Percentiles rank a stretch among this genome's conserved stretches.
Conservation (phyloP, 2,113 vertebrate genomes). For the Nibea coibor region DNA sequence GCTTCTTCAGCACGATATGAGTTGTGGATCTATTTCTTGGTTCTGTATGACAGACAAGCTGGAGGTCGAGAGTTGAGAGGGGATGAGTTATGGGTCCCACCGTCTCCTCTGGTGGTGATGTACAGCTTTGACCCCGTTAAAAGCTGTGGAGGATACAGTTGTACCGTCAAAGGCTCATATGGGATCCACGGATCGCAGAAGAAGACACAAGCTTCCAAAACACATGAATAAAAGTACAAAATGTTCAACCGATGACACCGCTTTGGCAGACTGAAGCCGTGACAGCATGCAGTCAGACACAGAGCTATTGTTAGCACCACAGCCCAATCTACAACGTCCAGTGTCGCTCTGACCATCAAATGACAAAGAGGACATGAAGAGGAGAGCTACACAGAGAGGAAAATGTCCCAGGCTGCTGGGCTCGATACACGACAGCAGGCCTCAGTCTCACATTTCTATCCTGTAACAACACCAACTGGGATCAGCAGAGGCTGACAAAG, state of each 20-base stretch:
- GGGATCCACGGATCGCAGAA: slow-evolving; percentile 2
- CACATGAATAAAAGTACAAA: background rate
- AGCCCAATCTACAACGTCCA: background rate
- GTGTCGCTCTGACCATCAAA: background rate
- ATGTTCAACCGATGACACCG: background rate
- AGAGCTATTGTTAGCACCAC: background rate
- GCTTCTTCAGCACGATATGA: background rate
- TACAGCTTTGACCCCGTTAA: slow-evolving; percentile 6
- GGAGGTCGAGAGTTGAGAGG: background rate
- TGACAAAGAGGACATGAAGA: background rate
- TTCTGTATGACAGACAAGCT: background rate
- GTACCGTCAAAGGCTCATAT: background rate
- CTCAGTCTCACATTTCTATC: slow-evolving; percentile 10
- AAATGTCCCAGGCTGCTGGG: too few species aligned
- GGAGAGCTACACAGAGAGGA: too few species aligned
- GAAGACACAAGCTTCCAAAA: background rate
- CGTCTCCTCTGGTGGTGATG: background rate
- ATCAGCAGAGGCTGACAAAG: slow-evolving; percentile 8
- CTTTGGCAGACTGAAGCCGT: background rate
- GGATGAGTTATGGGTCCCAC: background rate
- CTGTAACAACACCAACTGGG: slow-evolving; percentile 5
- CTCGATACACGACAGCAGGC: background rate
- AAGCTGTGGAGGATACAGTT: slow-evolving; percentile 1
- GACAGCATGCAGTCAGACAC: background rate
- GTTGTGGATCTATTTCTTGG: background rate